These are phyloP conservation scores for Pomatostomus ruficeps DNA, from an alignment of 2,113 vertebrate genomes.

Conservation along the genomic window DNA sequence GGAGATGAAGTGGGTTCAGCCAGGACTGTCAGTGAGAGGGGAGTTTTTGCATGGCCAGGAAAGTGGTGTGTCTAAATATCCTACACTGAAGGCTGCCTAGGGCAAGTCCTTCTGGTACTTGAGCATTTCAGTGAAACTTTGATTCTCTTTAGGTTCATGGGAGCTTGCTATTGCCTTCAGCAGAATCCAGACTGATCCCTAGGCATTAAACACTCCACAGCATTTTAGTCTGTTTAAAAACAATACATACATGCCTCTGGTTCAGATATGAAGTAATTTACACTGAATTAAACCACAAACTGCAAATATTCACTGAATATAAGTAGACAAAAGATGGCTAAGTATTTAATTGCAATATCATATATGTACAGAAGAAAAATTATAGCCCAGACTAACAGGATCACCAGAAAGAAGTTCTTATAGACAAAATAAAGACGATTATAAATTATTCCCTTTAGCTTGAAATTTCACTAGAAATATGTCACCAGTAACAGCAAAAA, in stretches of 20 bases:
- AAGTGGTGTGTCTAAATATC: neutral
- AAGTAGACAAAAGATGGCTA: neutral
- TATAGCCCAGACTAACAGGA: neutral
- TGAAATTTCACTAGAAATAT: neutral
- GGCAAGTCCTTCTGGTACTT: neutral
- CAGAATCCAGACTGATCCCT: neutral
- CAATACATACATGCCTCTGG: neutral
- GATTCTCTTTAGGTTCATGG: neutral
- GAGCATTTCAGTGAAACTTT: neutral
- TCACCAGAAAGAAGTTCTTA: neutral
- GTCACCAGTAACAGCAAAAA: neutral
- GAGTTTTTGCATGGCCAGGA: neutral
- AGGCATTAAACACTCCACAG: neutral
- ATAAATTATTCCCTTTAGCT: constrained; percentile 29
- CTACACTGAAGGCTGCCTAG: neutral
- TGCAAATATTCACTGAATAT: neutral
- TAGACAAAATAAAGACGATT: neutral
- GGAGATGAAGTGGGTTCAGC: neutral
- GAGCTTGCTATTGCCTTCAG: neutral
- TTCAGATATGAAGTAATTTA: neutral
- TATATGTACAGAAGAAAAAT: neutral
- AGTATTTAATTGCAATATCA: neutral
- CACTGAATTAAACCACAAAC: neutral
- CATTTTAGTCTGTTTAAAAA: neutral
- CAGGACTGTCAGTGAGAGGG: neutral